These are phyloP conservation scores for Chionis minor DNA, from an alignment of 2,113 vertebrate species.

Conservation along the genomic window DNA sequence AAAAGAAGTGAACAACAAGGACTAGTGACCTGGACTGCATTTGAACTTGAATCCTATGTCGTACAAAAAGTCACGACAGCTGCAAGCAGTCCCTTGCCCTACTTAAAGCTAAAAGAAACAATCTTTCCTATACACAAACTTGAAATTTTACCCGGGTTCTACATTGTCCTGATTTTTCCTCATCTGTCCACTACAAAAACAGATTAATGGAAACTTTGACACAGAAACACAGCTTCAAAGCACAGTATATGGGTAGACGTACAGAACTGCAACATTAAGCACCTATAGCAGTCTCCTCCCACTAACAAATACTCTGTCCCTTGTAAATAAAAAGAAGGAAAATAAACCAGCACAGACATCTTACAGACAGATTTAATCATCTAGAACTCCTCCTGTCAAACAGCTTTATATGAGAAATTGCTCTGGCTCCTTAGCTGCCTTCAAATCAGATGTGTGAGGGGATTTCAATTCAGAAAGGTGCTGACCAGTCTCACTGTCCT, in stretches of 20 bases:
- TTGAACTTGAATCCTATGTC: neutral
- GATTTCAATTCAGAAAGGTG: constrained; percentile 4
- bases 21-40: neutral
- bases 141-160: neutral
- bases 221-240: neutral
- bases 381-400: neutral
- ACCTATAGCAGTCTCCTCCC: neutral
- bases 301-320: neutral
- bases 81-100: neutral
- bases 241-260: neutral
- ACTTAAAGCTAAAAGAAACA: neutral
- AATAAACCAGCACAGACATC: neutral
- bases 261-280: neutral
- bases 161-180: neutral
- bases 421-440: neutral
- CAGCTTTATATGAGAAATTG: neutral
- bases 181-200: neutral
- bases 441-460: neutral
- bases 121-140: neutral
- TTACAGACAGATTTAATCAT: constrained; percentile 7
- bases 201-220: neutral
- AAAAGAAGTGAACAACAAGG: neutral
- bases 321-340: neutral
- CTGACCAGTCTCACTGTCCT: neutral
- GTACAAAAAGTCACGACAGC: neutral